These are phyloP conservation scores for Suillia variegata DNA, from an alignment of 2,888 invertebrate genomes.

Conservation along the genomic window DNA sequence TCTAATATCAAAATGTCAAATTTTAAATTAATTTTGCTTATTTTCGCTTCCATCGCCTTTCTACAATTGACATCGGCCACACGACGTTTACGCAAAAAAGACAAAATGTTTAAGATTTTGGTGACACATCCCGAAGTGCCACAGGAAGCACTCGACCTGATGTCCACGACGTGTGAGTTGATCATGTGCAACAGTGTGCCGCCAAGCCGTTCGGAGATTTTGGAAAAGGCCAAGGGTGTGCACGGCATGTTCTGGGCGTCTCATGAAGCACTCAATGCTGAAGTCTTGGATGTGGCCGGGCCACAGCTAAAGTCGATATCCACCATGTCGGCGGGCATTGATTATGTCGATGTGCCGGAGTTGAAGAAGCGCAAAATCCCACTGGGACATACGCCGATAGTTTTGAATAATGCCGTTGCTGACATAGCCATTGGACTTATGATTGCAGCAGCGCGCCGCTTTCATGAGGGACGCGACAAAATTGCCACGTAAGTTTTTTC, in stretches of 20 bases:
- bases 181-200: conserved; percentile 48
- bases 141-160: conserved; percentile 67
- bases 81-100: conserved; percentile 31
- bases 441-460: conserved; percentile 76
- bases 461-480: conserved; percentile 75
- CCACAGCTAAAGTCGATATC: conserved; percentile 75
- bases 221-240: conserved; percentile 53
- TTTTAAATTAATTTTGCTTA: conserved; percentile 5
- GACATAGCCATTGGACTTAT: conserved; percentile 80
- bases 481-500: conserved; percentile 63
- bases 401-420: conserved; percentile 78
- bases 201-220: conserved; percentile 46
- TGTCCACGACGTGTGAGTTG: conserved; percentile 63
- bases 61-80: conserved; percentile 7
- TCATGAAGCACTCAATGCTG: conserved; percentile 49
- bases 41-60: neutral
- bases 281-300: conserved; percentile 61
- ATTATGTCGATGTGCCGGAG: conserved; percentile 78
- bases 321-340: conserved; percentile 86
- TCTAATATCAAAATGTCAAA: conserved; percentile 16
- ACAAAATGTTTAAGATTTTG: conserved; percentile 66
- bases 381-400: conserved; percentile 81
- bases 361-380: conserved; percentile 73
- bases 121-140: conserved; percentile 75
- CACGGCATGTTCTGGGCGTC: conserved; percentile 57